These are phyloP conservation scores for Oncorhynchus kisutch DNA, from an alignment of 2,113 vertebrate species.

Conservation along the genomic window DNA sequence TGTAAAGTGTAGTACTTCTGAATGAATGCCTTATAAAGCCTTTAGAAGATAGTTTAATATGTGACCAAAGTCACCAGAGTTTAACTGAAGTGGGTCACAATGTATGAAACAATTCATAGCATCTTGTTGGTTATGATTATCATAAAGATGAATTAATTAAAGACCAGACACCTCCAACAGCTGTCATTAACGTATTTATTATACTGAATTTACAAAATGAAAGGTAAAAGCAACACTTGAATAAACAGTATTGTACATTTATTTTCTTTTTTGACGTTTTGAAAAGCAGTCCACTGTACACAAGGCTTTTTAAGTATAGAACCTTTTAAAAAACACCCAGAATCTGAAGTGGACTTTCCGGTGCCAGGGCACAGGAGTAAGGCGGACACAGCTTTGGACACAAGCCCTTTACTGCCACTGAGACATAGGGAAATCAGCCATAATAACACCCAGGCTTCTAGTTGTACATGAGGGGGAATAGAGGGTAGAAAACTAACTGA, in stretches of 20 bases:
- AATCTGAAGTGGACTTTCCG: constrained; percentile 45
- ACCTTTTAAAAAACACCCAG: constrained; percentile 49
- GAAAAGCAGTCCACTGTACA: constrained; percentile 67
- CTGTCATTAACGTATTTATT: constrained; percentile 80
- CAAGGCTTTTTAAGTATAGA: constrained; percentile 57
- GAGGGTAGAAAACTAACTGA: neutral
- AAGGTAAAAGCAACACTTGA: constrained; percentile 83
- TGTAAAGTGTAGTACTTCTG: neutral
- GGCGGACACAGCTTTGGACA: constrained; percentile 32
- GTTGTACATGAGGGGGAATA: neutral
- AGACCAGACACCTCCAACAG: constrained; percentile 33
- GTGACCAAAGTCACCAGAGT: too few species aligned
- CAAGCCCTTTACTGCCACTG: constrained; percentile 33
- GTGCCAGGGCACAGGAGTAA: constrained; percentile 34
- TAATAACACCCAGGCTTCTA: constrained; percentile 7
- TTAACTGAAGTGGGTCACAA: too few species aligned
- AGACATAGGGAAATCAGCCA: constrained; percentile 23
- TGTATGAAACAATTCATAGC: too few species aligned
- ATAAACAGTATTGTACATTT: constrained; percentile 71
- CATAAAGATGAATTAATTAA: neutral
- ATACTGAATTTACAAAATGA: constrained; percentile 81
- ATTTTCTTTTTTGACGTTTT: constrained; percentile 44
- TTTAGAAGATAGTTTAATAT: too few species aligned
- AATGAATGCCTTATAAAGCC: too few species aligned
- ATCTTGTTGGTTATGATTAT: too few species aligned